These are phyloP conservation scores for Zapornia atra DNA, from an alignment of 2,113 vertebrate genomes.

Conservation along the genomic window DNA sequence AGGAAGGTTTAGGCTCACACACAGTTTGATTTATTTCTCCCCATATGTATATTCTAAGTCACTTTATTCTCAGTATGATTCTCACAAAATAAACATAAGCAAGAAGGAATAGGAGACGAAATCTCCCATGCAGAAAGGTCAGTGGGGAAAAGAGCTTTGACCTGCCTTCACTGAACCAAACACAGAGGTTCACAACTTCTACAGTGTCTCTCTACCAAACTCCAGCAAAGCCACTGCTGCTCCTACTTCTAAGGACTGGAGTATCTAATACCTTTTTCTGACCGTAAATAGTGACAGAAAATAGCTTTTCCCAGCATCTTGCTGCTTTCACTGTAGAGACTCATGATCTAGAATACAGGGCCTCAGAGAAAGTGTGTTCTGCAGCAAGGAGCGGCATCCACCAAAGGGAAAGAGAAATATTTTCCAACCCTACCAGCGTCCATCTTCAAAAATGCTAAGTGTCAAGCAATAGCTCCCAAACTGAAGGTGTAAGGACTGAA, in stretches of 20 bases:
- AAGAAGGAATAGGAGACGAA: neutral
- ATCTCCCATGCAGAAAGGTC: neutral
- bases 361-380: neutral
- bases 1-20: neutral
- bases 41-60: neutral
- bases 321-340: too few species aligned
- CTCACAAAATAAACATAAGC: neutral
- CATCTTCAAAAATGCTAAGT: too few species aligned
- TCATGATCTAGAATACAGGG: fast-evolving
- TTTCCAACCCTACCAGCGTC: too few species aligned
- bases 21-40: neutral
- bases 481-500: too few species aligned
- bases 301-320: neutral
- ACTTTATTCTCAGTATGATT: neutral
- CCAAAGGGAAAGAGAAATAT: too few species aligned
- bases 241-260: neutral
- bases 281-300: neutral
- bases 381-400: neutral
- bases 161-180: neutral
- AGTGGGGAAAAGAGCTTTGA: neutral
- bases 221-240: neutral
- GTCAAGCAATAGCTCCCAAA: too few species aligned
- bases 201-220: fast-evolving
- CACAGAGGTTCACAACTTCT: neutral
- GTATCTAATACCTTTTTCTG: neutral